These are phyloP conservation scores for Propithecus perrieri DNA, from an alignment of 2,797 vertebrate species.

Conservation along the genomic window DNA sequence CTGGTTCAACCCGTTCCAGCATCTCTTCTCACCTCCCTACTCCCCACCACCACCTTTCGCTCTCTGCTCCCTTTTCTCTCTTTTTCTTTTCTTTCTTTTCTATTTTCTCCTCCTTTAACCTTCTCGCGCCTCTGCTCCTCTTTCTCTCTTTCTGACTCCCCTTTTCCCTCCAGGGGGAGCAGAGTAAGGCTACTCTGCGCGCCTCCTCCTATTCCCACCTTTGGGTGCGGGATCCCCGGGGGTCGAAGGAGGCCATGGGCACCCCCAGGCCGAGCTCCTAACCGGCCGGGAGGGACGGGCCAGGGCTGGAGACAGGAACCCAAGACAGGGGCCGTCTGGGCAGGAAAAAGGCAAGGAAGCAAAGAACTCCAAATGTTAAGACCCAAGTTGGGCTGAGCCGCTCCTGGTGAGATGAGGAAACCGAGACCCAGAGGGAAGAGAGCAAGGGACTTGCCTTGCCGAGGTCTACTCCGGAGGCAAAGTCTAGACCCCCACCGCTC, in stretches of 20 bases:
- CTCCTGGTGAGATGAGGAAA: neutral
- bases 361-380: neutral
- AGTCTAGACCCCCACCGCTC: neutral
- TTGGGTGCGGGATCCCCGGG: rapidly evolving
- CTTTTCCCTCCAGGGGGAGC: neutral
- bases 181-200: neutral
- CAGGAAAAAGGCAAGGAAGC: neutral
- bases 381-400: neutral
- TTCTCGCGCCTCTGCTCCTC: neutral
- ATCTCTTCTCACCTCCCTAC: neutral
- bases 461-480: neutral
- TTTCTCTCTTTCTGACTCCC: neutral
- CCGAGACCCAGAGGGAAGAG: neutral
- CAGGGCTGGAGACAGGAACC: neutral
- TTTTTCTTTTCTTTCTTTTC: neutral
- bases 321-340: neutral
- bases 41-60: neutral
- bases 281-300: rapidly evolving
- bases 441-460: neutral
- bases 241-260: rapidly evolving
- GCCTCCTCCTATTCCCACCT: neutral
- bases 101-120: neutral
- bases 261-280: neutral
- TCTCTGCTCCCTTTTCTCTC: neutral
- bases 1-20: neutral